These are phyloP conservation scores for Squalus acanthias DNA, from an alignment of 2,797 vertebrate species.

Conservation along the genomic window DNA sequence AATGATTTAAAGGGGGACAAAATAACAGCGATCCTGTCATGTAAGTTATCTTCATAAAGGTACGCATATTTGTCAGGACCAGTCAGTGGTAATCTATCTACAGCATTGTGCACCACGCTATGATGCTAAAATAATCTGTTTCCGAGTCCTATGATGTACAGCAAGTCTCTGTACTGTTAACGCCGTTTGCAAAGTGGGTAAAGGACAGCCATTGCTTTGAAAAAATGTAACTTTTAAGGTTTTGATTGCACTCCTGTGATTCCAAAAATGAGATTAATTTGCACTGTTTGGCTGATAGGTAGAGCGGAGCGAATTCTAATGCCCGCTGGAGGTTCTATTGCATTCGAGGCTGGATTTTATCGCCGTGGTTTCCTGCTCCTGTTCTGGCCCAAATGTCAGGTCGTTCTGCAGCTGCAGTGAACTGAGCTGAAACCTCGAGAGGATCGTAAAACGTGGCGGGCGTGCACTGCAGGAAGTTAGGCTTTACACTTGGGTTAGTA, in stretches of 20 bases:
- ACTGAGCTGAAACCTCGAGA: not conserved
- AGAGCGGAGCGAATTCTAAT: not conserved
- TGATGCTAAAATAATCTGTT: constrained; percentile 1
- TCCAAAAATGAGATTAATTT: not conserved
- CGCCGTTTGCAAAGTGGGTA: not conserved
- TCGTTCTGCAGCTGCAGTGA: not conserved
- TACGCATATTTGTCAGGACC: not conserved
- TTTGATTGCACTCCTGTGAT: not conserved
- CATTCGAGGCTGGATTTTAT: not conserved
- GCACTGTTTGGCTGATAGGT: not conserved
- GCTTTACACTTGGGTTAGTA: too few relatives aligned
- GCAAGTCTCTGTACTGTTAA: not conserved
- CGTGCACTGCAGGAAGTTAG: not conserved
- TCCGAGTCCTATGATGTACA: not conserved
- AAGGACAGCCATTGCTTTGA: not conserved
- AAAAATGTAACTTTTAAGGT: not conserved
- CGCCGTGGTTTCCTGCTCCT: too few relatives aligned
- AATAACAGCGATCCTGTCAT: not conserved
- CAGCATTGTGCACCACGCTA: not conserved
- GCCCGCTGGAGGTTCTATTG: not conserved
- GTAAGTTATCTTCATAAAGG: not conserved
- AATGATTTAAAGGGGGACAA: not conserved
- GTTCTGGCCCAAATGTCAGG: not conserved
- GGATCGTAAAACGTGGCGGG: not conserved
- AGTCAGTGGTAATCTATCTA: constrained; percentile 14